Base-by-base conservation (phyloP, 2,888 invertebrate species). In the Gymnosoma rotundatum region DNA sequence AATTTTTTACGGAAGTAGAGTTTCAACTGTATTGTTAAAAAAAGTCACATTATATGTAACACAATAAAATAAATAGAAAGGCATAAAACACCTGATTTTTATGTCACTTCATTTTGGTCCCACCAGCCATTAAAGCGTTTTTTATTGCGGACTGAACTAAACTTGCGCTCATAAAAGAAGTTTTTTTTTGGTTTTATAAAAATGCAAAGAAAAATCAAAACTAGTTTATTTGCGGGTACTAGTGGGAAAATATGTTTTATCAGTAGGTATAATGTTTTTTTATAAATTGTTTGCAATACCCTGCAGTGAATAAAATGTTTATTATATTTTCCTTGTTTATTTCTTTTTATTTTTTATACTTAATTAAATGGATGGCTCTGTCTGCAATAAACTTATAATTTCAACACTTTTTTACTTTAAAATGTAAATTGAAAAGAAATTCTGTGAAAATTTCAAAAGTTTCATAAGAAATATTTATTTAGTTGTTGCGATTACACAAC, bases 191-290 rank as follows among this genome's bases (percentile, higher is more conserved):
- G 25, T 25, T 3, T 20, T 9, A 52, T 36, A 42, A 38, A 61
- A 61, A 42, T 18, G 12, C 12, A 42, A 42, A 12, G 42, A 60
- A 67, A 61, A 50, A 52, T 9, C 69, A 61, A 83, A 83, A 83
- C 74, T 66, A 70, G 79, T 76, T 80, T 83, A 18, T 67, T 69
- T 42, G 52, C 52, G 45, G 32, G n/a, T 66, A 60, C 66, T 64
- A 42, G 48, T 80, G 83, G 76, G 83, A 83, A 83, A 76, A 83
- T 61, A 50, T 36, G 25, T 21, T 61, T 50, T n/a, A 36, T 4
- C 4, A 69, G 73, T 63, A 64, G 50, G 73, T 74, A 16, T 4
- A 54, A 72, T 69, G 54, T 60, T 79, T 75, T 83, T 66, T 60
- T 66, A 48, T 25, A 48, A 61, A 74, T 48, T 66, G 42, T 64